Base-by-base conservation (phyloP, 37 sponge, comb jelly and placozoan species). In the Crambe crambe region DNA sequence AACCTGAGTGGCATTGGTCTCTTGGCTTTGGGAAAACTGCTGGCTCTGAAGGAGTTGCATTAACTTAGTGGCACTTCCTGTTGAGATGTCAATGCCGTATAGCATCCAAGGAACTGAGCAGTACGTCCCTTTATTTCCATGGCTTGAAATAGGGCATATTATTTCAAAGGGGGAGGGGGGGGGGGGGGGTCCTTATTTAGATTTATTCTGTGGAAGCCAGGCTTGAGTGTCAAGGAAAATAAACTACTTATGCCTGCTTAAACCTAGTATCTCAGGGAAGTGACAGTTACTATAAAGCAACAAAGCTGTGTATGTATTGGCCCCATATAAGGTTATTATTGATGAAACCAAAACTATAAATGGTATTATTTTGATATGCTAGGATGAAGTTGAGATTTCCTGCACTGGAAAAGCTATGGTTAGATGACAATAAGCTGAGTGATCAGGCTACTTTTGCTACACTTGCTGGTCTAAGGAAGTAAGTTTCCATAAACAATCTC, bases 381-480 rank as follows among this genome's bases (percentile, higher is more conserved):
- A 27, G 63, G 26, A 23, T 62, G 15, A 56, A n/a, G 70, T 70
- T 81, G 26, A n/a, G 89, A 18, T 95, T 76, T 68, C 87, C 93
- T 22, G 47, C 37, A 22, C 83, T 95, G 60, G 88, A 95, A 85
- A 83, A 44, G 51, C 84, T 95, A 44, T 89, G 89, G 92, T 72
- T 95, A 42, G 93, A 91, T 42, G 87, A 95, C 44, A 95, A 95
- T 47, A 80, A 83, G 34, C 69, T 95, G 42, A 41, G 72, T 42
- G 94, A 95, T 35, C 63, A 82, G 71, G 34, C 81, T 20, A 86
- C 90, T 3, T 95, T 95, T 80, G 84, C 96, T 35, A 70, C 88
- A 1, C 82, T 95, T 18, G 96, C 96, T 56, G 96, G 96, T 21
- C 71, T 95, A 30, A 92, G 96, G 67, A 89, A 57, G 94, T 89